Conservation (phyloP, 2,888 invertebrate species). For the Lithophane socia region DNA sequence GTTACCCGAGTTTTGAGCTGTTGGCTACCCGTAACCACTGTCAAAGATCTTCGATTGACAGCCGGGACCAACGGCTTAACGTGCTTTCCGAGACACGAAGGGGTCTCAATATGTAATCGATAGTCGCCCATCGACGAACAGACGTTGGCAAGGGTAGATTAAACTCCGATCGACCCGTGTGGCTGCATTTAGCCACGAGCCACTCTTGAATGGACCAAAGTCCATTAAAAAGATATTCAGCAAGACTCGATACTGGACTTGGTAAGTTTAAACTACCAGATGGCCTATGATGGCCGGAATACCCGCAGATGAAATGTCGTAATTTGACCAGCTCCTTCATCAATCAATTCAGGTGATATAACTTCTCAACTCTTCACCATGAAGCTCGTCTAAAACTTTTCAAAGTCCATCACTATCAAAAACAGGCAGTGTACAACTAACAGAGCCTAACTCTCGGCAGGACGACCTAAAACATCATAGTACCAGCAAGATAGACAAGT, state of each 20-base stretch:
- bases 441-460: neutral
- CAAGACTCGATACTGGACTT: neutral
- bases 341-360: neutral
- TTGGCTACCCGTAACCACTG: too few relatives aligned
- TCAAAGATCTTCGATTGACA: too few relatives aligned
- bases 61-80: neutral
- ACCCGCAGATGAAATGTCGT: too few relatives aligned
- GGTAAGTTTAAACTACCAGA: neutral
- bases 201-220: neutral
- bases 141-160: too few relatives aligned
- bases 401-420: neutral
- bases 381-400: neutral
- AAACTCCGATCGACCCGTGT: neutral
- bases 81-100: neutral
- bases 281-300: too few relatives aligned
- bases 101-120: neutral
- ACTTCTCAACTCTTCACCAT: neutral
- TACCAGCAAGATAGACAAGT: conserved; percentile 56
- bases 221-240: neutral
- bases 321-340: neutral
- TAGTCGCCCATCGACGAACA: neutral
- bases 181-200: too few relatives aligned
- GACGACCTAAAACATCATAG: neutral
- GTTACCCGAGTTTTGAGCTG: too few relatives aligned
- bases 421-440: conserved; percentile 18